Percentiles rank a stretch among this genome's conserved stretches.
These are phyloP conservation scores for Stigmatopora nigra DNA, from an alignment of 2,113 vertebrate species.

Conservation along the genomic window DNA sequence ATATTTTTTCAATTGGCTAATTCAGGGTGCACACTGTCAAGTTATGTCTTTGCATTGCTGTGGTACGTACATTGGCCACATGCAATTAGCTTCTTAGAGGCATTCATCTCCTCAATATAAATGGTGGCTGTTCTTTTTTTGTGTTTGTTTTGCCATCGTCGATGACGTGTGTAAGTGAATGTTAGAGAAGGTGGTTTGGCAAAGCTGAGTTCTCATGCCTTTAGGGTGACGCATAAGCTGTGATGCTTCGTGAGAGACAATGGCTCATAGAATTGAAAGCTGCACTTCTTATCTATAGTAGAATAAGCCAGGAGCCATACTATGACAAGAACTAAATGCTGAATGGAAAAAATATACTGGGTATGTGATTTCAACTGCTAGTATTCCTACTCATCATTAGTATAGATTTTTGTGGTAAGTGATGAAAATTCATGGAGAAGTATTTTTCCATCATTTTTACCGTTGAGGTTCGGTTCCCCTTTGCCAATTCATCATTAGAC, in stretches of 20 bases:
- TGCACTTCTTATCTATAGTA: constrained; percentile 41
- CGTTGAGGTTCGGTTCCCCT: constrained; percentile 13
- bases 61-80: constrained; percentile 16
- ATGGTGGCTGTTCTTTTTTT: constrained; percentile 35
- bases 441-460: background rate
- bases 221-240: constrained; percentile 35
- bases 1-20: no score
- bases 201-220: constrained; percentile 33
- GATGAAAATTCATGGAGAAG: constrained; percentile 12
- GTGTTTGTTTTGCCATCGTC: constrained; percentile 1
- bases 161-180: constrained; percentile 16
- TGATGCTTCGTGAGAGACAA: constrained; percentile 38
- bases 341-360: constrained; percentile 31
- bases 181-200: constrained; percentile 23
- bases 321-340: constrained; percentile 29
- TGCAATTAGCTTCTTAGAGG: constrained; percentile 28
- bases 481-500: constrained; percentile 17
- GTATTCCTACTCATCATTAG: constrained; percentile 46
- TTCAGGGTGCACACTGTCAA: no score
- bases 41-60: constrained; percentile 14
- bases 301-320: constrained; percentile 41
- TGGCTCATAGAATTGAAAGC: constrained; percentile 24
- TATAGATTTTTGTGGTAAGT: constrained; percentile 36
- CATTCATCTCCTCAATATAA: constrained; percentile 17
- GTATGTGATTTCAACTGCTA: constrained; percentile 46